These are phyloP conservation scores for Ommatoiulus sabulosus DNA, from an alignment of 2,888 invertebrate species.

Conservation along the genomic window DNA sequence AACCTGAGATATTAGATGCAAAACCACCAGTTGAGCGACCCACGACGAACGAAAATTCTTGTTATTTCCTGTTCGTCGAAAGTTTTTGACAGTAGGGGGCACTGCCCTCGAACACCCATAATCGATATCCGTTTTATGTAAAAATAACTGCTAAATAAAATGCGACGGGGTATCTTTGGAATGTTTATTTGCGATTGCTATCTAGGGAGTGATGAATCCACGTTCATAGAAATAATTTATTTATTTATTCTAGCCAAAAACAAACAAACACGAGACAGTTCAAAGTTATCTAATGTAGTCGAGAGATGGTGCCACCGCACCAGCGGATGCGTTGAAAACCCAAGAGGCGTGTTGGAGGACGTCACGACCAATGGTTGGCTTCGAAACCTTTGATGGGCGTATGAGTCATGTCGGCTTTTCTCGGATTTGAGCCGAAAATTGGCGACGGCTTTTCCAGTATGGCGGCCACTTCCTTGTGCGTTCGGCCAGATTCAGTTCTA, in stretches of 20 bases:
- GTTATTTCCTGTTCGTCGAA: neutral
- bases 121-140: neutral
- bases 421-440: neutral
- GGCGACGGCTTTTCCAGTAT: constrained; percentile 9
- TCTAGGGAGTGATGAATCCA: too few relatives aligned
- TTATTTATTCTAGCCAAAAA: too few relatives aligned
- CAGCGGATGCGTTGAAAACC: neutral
- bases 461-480: constrained; percentile 26
- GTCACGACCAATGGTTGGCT: neutral
- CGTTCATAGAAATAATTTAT: too few relatives aligned
- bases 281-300: too few relatives aligned
- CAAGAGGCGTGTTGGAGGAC: neutral
- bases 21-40: neutral
- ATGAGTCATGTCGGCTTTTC: constrained; percentile 45
- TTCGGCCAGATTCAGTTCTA: neutral
- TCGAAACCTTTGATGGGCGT: neutral
- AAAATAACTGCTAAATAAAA: neutral
- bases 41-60: neutral
- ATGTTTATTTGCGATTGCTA: neutral
- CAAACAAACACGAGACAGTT: too few relatives aligned
- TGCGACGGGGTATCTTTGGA: neutral
- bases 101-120: neutral
- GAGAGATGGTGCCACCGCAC: neutral
- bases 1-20: neutral
- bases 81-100: neutral